These are phyloP conservation scores for Pelodiscus sinensis DNA, from an alignment of 2,113 vertebrate genomes.

Conservation along the genomic window DNA sequence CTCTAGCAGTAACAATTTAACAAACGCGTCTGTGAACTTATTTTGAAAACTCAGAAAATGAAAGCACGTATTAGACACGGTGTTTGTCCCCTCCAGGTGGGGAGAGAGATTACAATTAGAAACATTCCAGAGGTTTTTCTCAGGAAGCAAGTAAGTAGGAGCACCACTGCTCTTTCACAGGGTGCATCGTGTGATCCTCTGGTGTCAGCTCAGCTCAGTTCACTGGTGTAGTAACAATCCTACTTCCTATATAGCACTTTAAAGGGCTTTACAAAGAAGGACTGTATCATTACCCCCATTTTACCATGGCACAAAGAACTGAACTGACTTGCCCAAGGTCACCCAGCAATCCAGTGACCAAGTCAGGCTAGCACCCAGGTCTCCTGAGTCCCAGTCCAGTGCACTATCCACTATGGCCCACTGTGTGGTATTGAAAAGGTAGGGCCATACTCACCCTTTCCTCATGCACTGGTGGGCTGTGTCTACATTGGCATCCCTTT, in stretches of 20 bases:
- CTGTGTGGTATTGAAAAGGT: not conserved
- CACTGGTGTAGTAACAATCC: not conserved
- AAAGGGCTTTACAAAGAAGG: not conserved
- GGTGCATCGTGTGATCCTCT: accelerated
- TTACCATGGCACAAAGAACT: not conserved
- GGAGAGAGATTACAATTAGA: not conserved
- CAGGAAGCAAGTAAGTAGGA: not conserved
- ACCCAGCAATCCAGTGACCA: not conserved
- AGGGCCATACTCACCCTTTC: not conserved
- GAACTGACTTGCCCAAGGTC: not conserved
- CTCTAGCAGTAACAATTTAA: not conserved
- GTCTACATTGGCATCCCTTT: too few relatives aligned
- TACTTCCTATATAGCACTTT: not conserved
- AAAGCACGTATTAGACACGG: not conserved
- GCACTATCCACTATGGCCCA: not conserved
- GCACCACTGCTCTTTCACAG: too few relatives aligned
- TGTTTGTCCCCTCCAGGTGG: not conserved
- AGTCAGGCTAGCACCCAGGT: not conserved
- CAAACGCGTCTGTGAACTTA: not conserved
- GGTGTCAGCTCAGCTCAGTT: not conserved
- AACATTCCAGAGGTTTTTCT: not conserved
- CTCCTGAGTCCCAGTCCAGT: not conserved
- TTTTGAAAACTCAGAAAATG: not conserved
- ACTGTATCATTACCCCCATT: not conserved
- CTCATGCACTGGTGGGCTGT: not conserved